Evolutionary conservation across 2,113 vertebrate species (phyloP).

Genomic region (Montifringilla adamsi): DNA sequence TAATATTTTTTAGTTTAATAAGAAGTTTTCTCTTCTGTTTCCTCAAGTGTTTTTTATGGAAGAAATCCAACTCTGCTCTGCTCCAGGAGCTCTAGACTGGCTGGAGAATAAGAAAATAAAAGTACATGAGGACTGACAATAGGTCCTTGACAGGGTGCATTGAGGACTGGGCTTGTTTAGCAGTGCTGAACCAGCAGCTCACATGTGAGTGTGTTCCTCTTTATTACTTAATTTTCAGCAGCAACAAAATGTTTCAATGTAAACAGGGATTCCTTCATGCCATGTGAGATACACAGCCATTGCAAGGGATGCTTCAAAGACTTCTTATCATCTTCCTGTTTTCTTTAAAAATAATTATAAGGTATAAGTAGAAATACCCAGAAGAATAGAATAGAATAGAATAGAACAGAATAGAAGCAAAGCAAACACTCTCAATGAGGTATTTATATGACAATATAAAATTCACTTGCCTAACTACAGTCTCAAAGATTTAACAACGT

Average conservation of each 20-base stretch:
- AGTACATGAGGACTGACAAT: not conserved
- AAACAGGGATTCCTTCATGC: not conserved
- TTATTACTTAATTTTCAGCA: not conserved
- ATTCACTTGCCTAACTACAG: not conserved
- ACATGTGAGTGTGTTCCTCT: not conserved
- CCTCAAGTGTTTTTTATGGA: not conserved
- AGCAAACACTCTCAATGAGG: not conserved
- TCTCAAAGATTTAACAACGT: not conserved
- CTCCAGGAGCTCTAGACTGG: not conserved
- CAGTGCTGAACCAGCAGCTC: not conserved
- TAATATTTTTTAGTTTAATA: not conserved
- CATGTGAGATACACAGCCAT: not conserved
- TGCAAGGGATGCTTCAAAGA: not conserved
- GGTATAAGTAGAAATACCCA: not conserved
- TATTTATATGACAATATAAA: not conserved
- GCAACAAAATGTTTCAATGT: not conserved
- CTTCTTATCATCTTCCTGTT: not conserved
- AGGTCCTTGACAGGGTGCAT: not conserved
- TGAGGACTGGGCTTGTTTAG: not conserved
- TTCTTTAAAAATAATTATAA: not conserved
- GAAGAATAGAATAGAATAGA: not conserved
- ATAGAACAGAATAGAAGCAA: not conserved
- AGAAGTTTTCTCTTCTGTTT: not conserved
- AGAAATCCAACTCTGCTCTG: not conserved
- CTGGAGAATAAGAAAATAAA: not conserved